phyloP scores from a whole-genome alignment of 2,888 invertebrate species.

The Anticlea derivata region DNA sequence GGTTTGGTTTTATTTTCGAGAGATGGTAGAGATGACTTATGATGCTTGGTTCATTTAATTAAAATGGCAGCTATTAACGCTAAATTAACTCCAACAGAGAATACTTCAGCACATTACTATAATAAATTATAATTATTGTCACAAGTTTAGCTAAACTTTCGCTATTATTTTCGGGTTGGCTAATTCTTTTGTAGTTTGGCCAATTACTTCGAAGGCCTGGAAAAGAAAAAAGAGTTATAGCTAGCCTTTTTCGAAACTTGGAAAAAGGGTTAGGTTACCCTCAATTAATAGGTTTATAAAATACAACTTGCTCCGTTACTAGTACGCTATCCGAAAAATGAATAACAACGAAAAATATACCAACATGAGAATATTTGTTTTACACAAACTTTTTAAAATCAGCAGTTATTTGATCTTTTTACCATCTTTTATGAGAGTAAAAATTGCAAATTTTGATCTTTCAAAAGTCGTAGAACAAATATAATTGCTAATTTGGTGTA shows the following conservation, averaged over 20 bases:
- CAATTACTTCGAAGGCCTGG: constrained; percentile 12
- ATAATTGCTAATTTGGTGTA: too few species aligned
- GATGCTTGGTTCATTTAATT: constrained; percentile 13
- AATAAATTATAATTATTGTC: constrained; percentile 50
- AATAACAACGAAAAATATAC: too few species aligned
- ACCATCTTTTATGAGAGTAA: too few species aligned
- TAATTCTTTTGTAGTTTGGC: constrained; percentile 29
- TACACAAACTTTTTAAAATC: too few species aligned
- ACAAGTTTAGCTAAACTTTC: constrained; percentile 45
- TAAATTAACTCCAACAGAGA: constrained; percentile 35
- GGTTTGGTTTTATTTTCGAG: constrained; percentile 5
- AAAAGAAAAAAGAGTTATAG: constrained; percentile 10
- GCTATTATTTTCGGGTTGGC: constrained; percentile 44
- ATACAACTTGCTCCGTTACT: too few species aligned
- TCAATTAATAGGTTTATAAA: not conserved
- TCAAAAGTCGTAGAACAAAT: too few species aligned
- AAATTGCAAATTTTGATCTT: too few species aligned
- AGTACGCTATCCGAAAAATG: too few species aligned
- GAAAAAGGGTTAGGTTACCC: constrained; percentile 5
- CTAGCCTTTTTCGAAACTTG: constrained; percentile 1
- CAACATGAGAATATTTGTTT: too few species aligned
- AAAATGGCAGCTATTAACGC: constrained; percentile 24
- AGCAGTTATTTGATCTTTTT: too few species aligned
- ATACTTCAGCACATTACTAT: constrained; percentile 37
- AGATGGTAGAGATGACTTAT: constrained; percentile 8